Evolutionary conservation across 1,140 invertebrate species (phyloP).

Genomic region (Drosophila arizonae): DNA sequence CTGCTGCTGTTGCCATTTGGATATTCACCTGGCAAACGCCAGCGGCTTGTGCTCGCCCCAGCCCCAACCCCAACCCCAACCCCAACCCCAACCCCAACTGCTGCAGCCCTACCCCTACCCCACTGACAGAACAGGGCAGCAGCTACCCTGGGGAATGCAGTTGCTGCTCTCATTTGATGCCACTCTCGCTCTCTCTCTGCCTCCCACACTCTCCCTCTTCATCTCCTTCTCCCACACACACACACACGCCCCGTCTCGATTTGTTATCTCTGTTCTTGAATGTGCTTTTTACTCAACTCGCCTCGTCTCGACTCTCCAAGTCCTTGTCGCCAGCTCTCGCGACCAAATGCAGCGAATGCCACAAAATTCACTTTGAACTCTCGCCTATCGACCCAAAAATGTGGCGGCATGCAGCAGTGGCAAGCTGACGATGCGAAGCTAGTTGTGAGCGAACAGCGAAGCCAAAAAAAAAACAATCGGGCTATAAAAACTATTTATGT

Average conservation of each 20-base stretch:
- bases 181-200: not conserved
- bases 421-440: not conserved
- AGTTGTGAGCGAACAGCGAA: not conserved
- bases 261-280: not conserved
- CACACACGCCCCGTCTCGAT: not conserved
- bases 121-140: not conserved
- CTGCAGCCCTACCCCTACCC: too few relatives aligned
- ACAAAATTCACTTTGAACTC: conserved; percentile 17
- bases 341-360: conserved; percentile 15
- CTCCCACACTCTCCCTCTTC: not conserved
- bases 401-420: conserved; percentile 5
- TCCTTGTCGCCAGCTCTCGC: not conserved
- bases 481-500: too few relatives aligned
- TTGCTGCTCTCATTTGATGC: conserved; percentile 8
- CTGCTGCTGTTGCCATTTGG: not conserved
- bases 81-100: not conserved
- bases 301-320: not conserved
- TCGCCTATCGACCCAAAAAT: conserved; percentile 18
- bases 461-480: not conserved
- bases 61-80: not conserved
- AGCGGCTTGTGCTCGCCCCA: too few relatives aligned
- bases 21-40: conserved; percentile 28
- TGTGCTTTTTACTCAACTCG: not conserved
- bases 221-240: not conserved
- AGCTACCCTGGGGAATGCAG: conserved; percentile 17